These are phyloP conservation scores for Holothuria leucospilota DNA, from an alignment of 53 echinoderm and acorn worm genomes.

Conservation along the genomic window DNA sequence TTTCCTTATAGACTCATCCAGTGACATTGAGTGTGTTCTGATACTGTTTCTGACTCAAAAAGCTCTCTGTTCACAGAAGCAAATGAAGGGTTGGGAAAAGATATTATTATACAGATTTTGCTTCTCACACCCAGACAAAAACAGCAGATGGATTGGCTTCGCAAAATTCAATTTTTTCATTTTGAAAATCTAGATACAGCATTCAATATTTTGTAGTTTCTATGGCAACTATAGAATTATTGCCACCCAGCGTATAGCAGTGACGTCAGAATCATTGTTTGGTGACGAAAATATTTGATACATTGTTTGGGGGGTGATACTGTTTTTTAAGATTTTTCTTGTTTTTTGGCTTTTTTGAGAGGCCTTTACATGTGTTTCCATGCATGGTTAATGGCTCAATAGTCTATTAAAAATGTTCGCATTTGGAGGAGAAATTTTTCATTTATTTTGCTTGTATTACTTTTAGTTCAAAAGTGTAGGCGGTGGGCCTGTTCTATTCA, in stretches of 20 bases:
- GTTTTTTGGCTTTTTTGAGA: background rate
- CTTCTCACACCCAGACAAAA: constrained; percentile 21
- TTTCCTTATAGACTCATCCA: too few relatives aligned
- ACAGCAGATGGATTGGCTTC: constrained; percentile 38
- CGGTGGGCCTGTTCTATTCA: background rate
- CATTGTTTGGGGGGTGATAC: constrained; percentile 3
- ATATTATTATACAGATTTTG: too few relatives aligned
- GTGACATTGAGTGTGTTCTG: too few relatives aligned
- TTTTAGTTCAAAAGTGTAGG: too few relatives aligned
- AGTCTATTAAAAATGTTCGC: constrained; percentile 4
- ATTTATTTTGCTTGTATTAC: too few relatives aligned
- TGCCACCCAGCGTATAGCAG: constrained; percentile 28
- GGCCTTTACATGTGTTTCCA: constrained; percentile 23
- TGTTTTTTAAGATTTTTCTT: constrained; percentile 9
- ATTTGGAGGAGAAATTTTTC: too few relatives aligned
- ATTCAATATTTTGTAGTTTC: constrained; percentile 40
- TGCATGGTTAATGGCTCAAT: constrained; percentile 10
- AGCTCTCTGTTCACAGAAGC: too few relatives aligned
- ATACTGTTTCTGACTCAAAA: too few relatives aligned
- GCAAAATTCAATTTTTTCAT: constrained; percentile 42
- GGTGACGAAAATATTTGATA: constrained; percentile 37
- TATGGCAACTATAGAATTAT: constrained; percentile 36
- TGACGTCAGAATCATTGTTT: constrained; percentile 40
- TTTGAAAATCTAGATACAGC: constrained; percentile 18
- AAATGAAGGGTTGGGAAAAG: too few relatives aligned